Base-by-base conservation (phyloP, 2,113 vertebrate species). In the Larimichthys polyactis region DNA sequence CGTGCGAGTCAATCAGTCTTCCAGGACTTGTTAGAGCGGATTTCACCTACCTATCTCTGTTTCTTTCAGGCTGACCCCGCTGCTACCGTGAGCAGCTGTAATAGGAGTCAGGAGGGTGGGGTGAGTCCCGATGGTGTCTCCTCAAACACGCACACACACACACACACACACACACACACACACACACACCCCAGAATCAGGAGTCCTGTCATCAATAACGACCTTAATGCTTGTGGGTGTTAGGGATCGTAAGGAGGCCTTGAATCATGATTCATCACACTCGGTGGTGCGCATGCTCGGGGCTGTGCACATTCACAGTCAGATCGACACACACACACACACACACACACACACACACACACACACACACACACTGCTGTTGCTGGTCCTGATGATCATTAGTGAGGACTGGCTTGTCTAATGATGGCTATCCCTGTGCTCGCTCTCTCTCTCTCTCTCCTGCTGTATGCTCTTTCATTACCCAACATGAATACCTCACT, bases 401-500 rank as follows among this genome's bases (percentile, higher is more conserved):
- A 91, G 81, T 32, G 78, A 83, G 76, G 60, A 78, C 66, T 60
- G 59, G 67, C 74, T 70, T 54, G 24, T 43, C 52, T 84, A 76
- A 85, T 74, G 57, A 83, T 4, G 62, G 49, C 71, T 67, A 76
- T 78, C 78, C 59, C 86, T 66, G 60, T 70, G 2, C 81, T 59
- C 69, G 55, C 62, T 79, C 75, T 54, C 66, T 68, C 70, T 24
- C 81, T 68, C 70, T 60, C 63, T 75, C 70, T 64, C 60, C 48
- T 11, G 12, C 73, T 71, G 54, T 59, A 59, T 19, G 29, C 80
- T 79, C 80, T 86, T 82, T 83, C 82, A 87, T 86, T 89, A 75
- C 58, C 72, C 72, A 74, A 88, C 78, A 87, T 87, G 71, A 90
- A 88, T 87, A 85, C 82, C 70, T 75, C 22, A 75, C 87, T 88